phyloP scores from a whole-genome alignment of 1,140 invertebrate genomes.

The Magallana ariakensis region DNA sequence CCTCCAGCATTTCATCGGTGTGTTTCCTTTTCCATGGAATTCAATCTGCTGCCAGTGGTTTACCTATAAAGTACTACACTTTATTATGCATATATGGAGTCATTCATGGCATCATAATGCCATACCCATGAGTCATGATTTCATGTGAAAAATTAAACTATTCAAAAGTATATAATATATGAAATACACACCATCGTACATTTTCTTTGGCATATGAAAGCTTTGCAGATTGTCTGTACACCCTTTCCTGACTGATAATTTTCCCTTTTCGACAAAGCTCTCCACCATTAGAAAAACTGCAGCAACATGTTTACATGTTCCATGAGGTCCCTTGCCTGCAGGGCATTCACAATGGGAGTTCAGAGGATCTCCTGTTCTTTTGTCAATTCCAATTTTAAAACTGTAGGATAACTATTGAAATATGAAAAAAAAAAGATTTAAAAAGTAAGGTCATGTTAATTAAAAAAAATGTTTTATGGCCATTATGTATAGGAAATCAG shows the following conservation, averaged over 20 bases:
- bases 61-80: not conserved
- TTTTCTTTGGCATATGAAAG: slow-evolving; percentile 42
- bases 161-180: no score
- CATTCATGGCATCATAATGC: no score
- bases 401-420: slow-evolving; percentile 36
- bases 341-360: slow-evolving; percentile 54
- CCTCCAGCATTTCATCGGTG: not conserved
- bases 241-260: not conserved
- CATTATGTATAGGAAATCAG: not conserved
- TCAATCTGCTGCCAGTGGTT: not conserved
- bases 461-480: not conserved
- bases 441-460: not conserved
- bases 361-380: slow-evolving; percentile 31
- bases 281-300: slow-evolving; percentile 51
- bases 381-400: slow-evolving; percentile 43
- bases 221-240: slow-evolving; percentile 51
- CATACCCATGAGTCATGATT: no score
- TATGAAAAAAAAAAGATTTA: not conserved
- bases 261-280: slow-evolving; percentile 11
- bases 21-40: not conserved
- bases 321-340: slow-evolving; percentile 53
- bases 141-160: no score
- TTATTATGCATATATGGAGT: no score
- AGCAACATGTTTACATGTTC: slow-evolving; percentile 54
- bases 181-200: not conserved